Conservation (phyloP, 2,113 vertebrate species). For the Oenanthe oenanthe region DNA sequence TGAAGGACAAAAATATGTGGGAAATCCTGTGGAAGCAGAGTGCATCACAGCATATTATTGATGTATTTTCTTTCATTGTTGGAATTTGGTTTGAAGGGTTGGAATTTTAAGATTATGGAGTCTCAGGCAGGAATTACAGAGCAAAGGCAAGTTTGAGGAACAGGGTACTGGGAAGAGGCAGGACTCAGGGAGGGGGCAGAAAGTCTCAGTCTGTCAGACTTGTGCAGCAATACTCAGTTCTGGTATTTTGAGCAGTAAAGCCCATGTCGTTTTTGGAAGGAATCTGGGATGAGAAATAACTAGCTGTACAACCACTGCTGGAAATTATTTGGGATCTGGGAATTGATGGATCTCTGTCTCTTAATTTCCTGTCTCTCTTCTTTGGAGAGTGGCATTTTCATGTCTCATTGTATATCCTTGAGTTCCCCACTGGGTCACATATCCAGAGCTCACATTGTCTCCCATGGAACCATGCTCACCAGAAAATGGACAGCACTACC, state of each 20-base stretch:
- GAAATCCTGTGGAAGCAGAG: not conserved
- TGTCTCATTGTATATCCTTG: accelerated
- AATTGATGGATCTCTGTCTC: not conserved
- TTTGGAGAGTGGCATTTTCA: not conserved
- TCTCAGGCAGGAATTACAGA: not conserved
- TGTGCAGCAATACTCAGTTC: not conserved
- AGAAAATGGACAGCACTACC: not conserved
- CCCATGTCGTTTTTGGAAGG: not conserved
- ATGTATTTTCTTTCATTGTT: not conserved
- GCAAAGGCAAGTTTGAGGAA: not conserved
- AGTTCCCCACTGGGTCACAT: not conserved
- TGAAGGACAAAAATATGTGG: not conserved
- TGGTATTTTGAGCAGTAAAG: not conserved
- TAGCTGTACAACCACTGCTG: not conserved
- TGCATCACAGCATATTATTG: not conserved
- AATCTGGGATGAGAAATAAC: not conserved
- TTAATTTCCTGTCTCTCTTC: not conserved
- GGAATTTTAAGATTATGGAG: not conserved
- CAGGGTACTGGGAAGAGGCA: not conserved
- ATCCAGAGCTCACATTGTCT: not conserved
- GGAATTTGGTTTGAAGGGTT: not conserved
- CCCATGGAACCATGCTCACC: not conserved
- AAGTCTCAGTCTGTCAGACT: not conserved
- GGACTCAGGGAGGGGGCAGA: not conserved
- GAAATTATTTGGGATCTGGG: not conserved